Evolutionary conservation across 2,888 invertebrate species (phyloP), one percentile per base, ranked within the genome.

Genomic region (Malthinus seriepunctatus): DNA sequence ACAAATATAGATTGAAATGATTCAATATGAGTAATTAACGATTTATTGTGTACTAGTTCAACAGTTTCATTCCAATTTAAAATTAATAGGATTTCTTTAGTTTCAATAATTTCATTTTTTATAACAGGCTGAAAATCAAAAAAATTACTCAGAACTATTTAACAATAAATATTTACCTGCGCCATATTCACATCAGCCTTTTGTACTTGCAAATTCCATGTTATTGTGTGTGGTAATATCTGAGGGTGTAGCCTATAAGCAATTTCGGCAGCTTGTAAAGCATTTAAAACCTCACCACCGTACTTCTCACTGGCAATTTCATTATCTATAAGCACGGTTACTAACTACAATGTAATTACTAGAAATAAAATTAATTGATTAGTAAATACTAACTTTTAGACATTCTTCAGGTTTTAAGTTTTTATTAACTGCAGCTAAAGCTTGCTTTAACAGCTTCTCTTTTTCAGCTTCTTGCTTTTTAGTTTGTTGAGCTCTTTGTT

Each of bases 41-140:
- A 76, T 35, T 73, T 59, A 7, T 76, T 62, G 5, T 65, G 55
- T 15, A 82, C 65, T 67, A 74, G 73, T 2, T 69, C 57, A 3
- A 78, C 62, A n/a, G 77, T 70, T 60, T 80, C 75, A 1, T 74
- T 60, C 66, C 72, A 74, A 51, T 75, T 71, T 75, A 81, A 76
- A 50, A 83, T 69, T 34, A 81, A 51, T 1, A 82, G 35, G 8
- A 76, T 65, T 42, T 78, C 71, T 10, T 76, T 69, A 60, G 79
- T 74, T 37, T 67, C 60, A 8, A 73, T 71, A 23, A 61, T 61
- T 8, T 50, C 63, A 34, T 51, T 59, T 3, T 62, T 64, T 57
- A 65, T 45, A 14, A 71, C 57, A 54, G 74, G 62, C 66, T 76
- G 65, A 35, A 67, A 42, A 23, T 23, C 35, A 35, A 31, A 15